Conservation (phyloP, 2,113 vertebrate species). For the Phycodurus eques region DNA sequence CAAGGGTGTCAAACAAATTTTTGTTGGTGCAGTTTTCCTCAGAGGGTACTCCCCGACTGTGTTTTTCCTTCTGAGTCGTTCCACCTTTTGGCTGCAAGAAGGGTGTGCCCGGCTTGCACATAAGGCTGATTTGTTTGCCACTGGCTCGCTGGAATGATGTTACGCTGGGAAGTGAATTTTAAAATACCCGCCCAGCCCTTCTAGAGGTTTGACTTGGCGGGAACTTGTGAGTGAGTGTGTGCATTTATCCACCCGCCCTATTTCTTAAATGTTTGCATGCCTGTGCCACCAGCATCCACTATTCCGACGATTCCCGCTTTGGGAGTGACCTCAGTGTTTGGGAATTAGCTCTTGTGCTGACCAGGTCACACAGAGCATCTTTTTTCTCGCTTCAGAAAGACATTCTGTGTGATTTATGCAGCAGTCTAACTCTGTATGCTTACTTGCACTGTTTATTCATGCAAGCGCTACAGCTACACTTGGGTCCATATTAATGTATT, state of each 20-base stretch:
- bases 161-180: slow-evolving; percentile 34
- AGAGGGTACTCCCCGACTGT: neutral
- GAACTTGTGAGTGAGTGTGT: slow-evolving; percentile 1
- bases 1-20: neutral
- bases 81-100: slow-evolving; percentile 3
- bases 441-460: neutral
- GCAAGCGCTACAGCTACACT: too few relatives aligned
- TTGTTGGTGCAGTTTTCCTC: too few relatives aligned
- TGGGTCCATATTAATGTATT: neutral
- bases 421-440: slow-evolving; percentile 35
- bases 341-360: slow-evolving; percentile 54
- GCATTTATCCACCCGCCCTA: slow-evolving; percentile 19
- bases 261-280: slow-evolving; percentile 1
- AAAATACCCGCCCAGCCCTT: slow-evolving; percentile 57
- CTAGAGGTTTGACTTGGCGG: slow-evolving; percentile 53
- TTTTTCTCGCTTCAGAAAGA: slow-evolving; percentile 53
- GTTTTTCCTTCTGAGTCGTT: slow-evolving; percentile 2
- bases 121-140: slow-evolving; percentile 50
- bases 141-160: slow-evolving; percentile 21
- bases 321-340: slow-evolving; percentile 60
- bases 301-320: slow-evolving; percentile 55
- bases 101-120: slow-evolving; percentile 34
- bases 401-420: slow-evolving; percentile 32
- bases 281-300: slow-evolving; percentile 42
- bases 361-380: slow-evolving; percentile 55